These are phyloP conservation scores for Scaptomyza polygonia DNA, from an alignment of 2,888 invertebrate species.

Conservation along the genomic window DNA sequence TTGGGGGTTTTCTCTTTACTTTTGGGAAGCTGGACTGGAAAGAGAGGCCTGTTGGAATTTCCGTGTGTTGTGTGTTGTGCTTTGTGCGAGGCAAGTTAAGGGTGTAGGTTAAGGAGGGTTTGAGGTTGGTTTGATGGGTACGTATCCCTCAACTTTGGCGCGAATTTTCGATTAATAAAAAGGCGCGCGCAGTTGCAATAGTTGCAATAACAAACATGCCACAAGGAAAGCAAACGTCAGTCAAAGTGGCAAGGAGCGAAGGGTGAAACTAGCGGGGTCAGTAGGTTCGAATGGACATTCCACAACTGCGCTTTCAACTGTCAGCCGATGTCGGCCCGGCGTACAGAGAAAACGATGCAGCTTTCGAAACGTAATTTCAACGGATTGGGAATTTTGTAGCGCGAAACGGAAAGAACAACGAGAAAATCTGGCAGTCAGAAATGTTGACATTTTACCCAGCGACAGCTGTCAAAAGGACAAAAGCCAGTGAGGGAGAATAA, in stretches of 20 bases:
- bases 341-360: slow-evolving; percentile 56
- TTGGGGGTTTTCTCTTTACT: slow-evolving; percentile 6
- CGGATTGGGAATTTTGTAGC: not conserved
- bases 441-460: slow-evolving; percentile 58
- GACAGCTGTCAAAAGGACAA: slow-evolving; percentile 60
- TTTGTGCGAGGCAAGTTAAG: slow-evolving; percentile 18
- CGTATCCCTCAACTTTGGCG: slow-evolving; percentile 66
- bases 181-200: no score
- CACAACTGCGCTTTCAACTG: slow-evolving; percentile 68
- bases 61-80: slow-evolving; percentile 40
- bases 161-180: slow-evolving; percentile 78
- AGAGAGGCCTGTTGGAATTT: slow-evolving; percentile 59
- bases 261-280: not conserved
- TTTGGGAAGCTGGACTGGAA: slow-evolving; percentile 42
- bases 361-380: not conserved
- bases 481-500: slow-evolving; percentile 14
- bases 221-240: slow-evolving; percentile 25
- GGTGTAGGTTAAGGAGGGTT: not conserved
- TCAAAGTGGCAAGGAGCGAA: slow-evolving; percentile 12
- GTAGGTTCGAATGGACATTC: slow-evolving; percentile 36
- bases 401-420: slow-evolving; percentile 17
- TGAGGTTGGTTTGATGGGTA: slow-evolving; percentile 16
- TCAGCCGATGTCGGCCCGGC: slow-evolving; percentile 61
- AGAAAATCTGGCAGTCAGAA: slow-evolving; percentile 60
- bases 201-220: slow-evolving; percentile 25